Base-by-base conservation (phyloP, 2,797 vertebrate genomes). In the Coracias cyanogaster region DNA sequence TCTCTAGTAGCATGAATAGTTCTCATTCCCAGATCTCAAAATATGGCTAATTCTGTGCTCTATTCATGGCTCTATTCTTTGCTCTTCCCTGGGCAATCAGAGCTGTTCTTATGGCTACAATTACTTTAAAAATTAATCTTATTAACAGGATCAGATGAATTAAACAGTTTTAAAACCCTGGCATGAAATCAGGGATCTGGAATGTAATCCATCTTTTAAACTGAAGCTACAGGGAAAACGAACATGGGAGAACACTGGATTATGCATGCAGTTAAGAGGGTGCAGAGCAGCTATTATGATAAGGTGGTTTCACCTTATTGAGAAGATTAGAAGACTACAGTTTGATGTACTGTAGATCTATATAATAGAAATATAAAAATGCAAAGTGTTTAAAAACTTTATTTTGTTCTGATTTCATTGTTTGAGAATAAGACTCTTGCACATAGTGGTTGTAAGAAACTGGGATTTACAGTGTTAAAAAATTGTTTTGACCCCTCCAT, bases 401-500 rank as follows among this genome's bases (percentile, higher is more conserved):
- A 4, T 67, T 71, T 81, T 43, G 18, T 84, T 94, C n/a, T 43
- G 31, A 41, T 81, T 82, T 67, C 64, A 35, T n/a, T 85, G 39
- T 60, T 89, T 78, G 58, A 82, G 37, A 60, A 35, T 77, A 74
- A 77, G 37, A 65, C 15, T 74, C 33, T 72, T 93, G 24, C 22
- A 55, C 39, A 55, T 26, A 58, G 92, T 89, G 76, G 86, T 93
- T 96, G 82, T 90, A 93, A 93, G 89, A 95, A 97, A 95, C 45
- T 73, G 82, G 77, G 62, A 82, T 94, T 95, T 93, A 95, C 86
- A 94, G 76, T 89, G 79, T 69, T 86, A 54, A 33, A 71, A 82
- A 73, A 64, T 21, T 11, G 2, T 82, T 97, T 55, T 87, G 71
- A 73, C 58, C 49, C 87, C 79, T 92, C 80, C 25, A 19, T 84